A percentile compares a stretch with the other conserved stretches of the same genome.
Evolutionary conservation across 2,113 vertebrate genomes (phyloP).

Genomic region (Zosterops pallidus): DNA sequence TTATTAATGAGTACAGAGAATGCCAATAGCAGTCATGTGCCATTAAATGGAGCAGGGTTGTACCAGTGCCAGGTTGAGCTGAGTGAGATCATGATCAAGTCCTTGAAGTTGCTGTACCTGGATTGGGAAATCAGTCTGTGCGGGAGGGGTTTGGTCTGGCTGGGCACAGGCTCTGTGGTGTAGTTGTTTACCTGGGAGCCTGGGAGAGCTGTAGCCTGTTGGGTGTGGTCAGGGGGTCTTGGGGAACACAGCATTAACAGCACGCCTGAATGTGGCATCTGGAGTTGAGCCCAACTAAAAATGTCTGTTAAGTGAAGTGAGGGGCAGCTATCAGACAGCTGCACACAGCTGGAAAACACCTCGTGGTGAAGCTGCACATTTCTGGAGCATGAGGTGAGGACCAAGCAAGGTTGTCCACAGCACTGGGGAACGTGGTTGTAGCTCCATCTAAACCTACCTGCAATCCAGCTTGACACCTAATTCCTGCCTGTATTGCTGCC

Average conservation of each 20-base stretch:
- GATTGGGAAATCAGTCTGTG: neutral
- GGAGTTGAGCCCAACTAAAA: neutral
- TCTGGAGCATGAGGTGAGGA: neutral
- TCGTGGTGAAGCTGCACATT: neutral
- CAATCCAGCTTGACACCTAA: neutral
- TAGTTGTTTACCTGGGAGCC: neutral
- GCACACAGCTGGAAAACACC: neutral
- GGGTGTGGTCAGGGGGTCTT: neutral
- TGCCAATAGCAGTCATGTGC: neutral
- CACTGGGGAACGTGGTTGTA: rapidly evolving
- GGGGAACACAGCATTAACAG: neutral
- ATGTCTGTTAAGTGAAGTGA: neutral
- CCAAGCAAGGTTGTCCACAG: neutral
- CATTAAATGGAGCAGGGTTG: neutral
- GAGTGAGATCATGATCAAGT: neutral
- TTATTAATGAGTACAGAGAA: constrained; percentile 29
- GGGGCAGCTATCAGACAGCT: neutral
- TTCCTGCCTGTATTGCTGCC: neutral
- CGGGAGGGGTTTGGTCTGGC: neutral
- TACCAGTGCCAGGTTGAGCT: neutral
- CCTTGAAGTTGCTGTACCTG: neutral
- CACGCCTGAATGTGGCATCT: neutral
- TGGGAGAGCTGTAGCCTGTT: neutral
- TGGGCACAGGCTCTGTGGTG: neutral
- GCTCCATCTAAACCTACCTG: neutral